Evolutionary conservation across 2,797 vertebrate species (phyloP), one percentile per base, ranked within the genome.

Genomic region (Poeciliopsis paucimaculata): DNA sequence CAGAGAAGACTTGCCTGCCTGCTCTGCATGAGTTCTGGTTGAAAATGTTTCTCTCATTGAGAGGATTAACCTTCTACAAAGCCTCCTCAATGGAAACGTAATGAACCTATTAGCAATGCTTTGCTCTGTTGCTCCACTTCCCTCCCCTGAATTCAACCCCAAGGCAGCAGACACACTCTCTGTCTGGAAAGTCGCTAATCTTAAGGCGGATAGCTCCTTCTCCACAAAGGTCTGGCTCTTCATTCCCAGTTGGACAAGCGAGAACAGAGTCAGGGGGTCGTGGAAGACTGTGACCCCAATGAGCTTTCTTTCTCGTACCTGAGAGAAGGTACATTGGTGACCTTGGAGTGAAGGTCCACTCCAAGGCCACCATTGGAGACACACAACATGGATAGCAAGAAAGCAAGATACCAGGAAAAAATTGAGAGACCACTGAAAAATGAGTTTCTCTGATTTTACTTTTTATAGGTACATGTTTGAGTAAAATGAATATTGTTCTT

Each of bases 31-130:
- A 75, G 60, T 60, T 28, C 53, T 86, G 81, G 89, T 83, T 66
- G 51, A 95, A 93, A 95, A 95, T 95, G 93, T 92, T 88, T 86
- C 95, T 94, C 96, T 96, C 92, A 96, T 84, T 83, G 84, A 86
- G 82, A 87, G 93, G 92, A 95, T 95, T 93, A 95, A 92, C 76
- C 57, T 77, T 86, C 88, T 87, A 94, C 94, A 95, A 95, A 95
- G 93, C 86, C 87, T 88, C 86, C 91, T 94, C 91, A 95, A 88
- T 91, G 79, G 87, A 88, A 89, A 79, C 88, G 91, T 95, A 94
- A 95, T 95, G 90, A 95, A 91, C 94, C 90, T 94, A 94, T 96
- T 95, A 95, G 93, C 86, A 82, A 79, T 82, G 93, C 86, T 84
- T 43, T 71, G 77, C 84, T 91, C 87, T 77, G 85, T 85, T 71